Base-by-base conservation (phyloP, 92 coral and sea anemone genomes). In the Meandrina meandrites region DNA sequence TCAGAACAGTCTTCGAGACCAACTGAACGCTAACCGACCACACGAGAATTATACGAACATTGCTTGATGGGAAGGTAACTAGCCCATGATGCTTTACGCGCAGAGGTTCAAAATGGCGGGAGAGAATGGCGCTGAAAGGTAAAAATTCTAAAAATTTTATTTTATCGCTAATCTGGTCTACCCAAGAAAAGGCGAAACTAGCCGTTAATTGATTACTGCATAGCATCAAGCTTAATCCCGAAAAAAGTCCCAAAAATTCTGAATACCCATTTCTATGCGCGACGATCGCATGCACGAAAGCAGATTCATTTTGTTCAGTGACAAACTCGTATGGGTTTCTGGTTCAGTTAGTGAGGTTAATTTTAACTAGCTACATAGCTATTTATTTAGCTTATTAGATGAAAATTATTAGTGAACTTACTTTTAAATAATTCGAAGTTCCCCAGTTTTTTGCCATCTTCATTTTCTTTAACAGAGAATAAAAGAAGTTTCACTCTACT, bases 371-470 rank as follows among this genome's bases (percentile, higher is more conserved):
- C 53, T 0, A 48, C 12, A 48, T 9, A 48, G 53, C 11, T 48
- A 7, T 48, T 48, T 4, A 48, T 12, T 48, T 4, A 48, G 53
- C 53, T 48, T 48, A 48, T 32, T 53, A 79, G 36, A 24, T 58
- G 57, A 28, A 53, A 32, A 21, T 35, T 3, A 51, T 79, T 56
- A 21, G 37, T 17, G 36, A 16, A 85, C 83, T 85, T 85, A 85
- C 88, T 85, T 85, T n/a, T 85, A 85, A 76, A 76, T 85, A 60
- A 76, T 77, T 85, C 58, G 83, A n/a, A 37, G 76, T 62, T 62
- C 57, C 79, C 76, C 54, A 64, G 47, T 76, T 64, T 66, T 28
- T n/a, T 76, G 72, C 76, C 76, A 85, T 47, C 68, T 24, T 85
- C 88, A 85, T 85, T 85, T 85, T 85, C 88, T 85, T 76, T 27